phyloP scores from a whole-genome alignment of 2,888 invertebrate species.

The Ormyrus rosae region DNA sequence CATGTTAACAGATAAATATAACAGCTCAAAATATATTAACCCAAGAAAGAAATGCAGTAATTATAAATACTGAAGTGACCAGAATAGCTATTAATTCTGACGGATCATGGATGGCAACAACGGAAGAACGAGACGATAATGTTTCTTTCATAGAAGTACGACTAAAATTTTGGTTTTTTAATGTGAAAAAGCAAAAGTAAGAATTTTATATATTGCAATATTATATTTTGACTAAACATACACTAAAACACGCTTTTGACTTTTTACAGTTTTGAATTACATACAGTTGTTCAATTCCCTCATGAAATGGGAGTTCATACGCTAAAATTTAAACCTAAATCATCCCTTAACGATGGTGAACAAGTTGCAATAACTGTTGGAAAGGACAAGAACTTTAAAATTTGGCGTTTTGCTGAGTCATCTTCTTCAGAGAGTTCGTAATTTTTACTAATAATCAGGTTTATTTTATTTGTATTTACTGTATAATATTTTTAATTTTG shows the following conservation, averaged over 20 bases:
- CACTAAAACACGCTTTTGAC: conserved; percentile 22
- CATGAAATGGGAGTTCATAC: conserved; percentile 81
- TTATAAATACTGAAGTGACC: conserved; percentile 82
- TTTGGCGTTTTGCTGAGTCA: conserved; percentile 82
- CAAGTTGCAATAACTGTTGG: conserved; percentile 82
- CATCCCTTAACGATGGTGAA: conserved; percentile 70
- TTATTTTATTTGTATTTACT: neutral
- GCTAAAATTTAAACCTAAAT: conserved; percentile 80
- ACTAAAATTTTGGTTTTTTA: conserved; percentile 87
- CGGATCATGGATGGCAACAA: conserved; percentile 86
- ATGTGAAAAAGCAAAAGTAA: conserved; percentile 80
- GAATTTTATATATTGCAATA: conserved; percentile 44
- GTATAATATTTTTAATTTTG: conserved; percentile 7
- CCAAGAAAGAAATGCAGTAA: conserved; percentile 78
- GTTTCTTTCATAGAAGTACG: conserved; percentile 80
- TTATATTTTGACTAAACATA: neutral
- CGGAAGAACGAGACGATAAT: conserved; percentile 80
- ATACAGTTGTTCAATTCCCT: conserved; percentile 85
- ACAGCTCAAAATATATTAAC: conserved; percentile 84
- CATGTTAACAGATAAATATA: conserved; percentile 80
- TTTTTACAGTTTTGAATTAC: conserved; percentile 80
- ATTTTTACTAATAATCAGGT: conserved; percentile 45
- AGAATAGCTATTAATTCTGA: conserved; percentile 82
- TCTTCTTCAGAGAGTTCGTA: conserved; percentile 78
- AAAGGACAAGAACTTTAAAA: conserved; percentile 82